Evolutionary conservation across 2,797 vertebrate species (phyloP), one percentile per base, ranked within the genome.

Genomic region (Odontamblyopus lacepedii): DNA sequence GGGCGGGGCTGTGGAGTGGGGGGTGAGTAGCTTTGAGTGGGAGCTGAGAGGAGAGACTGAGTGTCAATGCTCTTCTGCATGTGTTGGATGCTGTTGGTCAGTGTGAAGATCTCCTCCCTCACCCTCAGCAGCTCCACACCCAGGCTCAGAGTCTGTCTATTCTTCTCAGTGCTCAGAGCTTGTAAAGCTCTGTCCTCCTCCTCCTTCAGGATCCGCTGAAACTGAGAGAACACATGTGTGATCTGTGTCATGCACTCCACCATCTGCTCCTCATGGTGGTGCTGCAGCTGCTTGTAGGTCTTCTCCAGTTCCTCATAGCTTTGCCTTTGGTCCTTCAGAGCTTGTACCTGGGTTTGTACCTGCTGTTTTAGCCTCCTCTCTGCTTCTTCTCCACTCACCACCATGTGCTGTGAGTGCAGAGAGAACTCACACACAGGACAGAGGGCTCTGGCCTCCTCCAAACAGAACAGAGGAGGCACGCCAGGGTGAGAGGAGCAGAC

Each of bases 371-470:
- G 15, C 27, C 16, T 29, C 59, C 13, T 61, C 59, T 61, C 16
- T 6, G 59, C 59, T 16, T 30, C 29, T 0, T 63, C 18, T 1
- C 30, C 18, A 38, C 61, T 63, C 61, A 63, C 30, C 61, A 63
- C 61, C 1, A 2, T 63, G 61, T 63, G 61, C 61, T 63, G 32
- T 19, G 61, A 38, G 32, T 63, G 61, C 32, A 63, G 61, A n/a
- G 61, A 63, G 61, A 63, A 63, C 61, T 63, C 61, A 38, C 32
- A 63, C 32, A 63, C 61, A 7, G 61, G 61, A 35, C 32, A 63
- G 19, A 63, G 6, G 3, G 61, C 61, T 38, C 61, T 32, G 32
- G 6, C 30, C 61, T 63, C 61, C 16, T 38, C 61, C 61, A 63
- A 4, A 63, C 61, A 63, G 61, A 63, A 63, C 29, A 63, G 61